Conservation (phyloP, 1,140 invertebrate genomes). For the Sycobia sp. region DNA sequence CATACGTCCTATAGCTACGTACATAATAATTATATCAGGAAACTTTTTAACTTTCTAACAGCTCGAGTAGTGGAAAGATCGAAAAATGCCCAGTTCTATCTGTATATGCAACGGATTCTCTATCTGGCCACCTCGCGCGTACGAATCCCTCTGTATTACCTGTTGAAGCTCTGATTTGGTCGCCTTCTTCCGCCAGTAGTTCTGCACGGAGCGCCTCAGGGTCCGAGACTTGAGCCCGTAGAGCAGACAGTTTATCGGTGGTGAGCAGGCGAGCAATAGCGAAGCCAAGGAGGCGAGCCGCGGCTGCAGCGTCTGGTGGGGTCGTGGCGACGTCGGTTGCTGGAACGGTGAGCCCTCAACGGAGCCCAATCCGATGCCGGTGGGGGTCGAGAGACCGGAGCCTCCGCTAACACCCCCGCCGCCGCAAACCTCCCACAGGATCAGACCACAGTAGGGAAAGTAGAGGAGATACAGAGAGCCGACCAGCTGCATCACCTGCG, state of each 20-base stretch:
- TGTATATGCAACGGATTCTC: no score
- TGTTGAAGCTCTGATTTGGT: slow-evolving; percentile 79
- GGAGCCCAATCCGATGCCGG: slow-evolving; percentile 8
- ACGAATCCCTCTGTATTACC: slow-evolving; percentile 47
- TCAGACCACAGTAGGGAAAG: slow-evolving; percentile 73
- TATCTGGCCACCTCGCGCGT: no score
- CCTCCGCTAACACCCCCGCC: not conserved
- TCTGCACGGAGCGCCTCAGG: slow-evolving; percentile 73
- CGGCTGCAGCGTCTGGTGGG: slow-evolving; percentile 49
- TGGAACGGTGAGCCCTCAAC: slow-evolving; percentile 40
- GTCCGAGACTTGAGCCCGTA: slow-evolving; percentile 78
- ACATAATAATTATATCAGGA: no score
- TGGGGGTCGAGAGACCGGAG: no score
- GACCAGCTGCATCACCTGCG: slow-evolving; percentile 67
- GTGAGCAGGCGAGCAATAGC: slow-evolving; percentile 70
- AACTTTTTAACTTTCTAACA: no score
- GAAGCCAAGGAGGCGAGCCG: slow-evolving; percentile 67
- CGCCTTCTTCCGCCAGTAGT: slow-evolving; percentile 80
- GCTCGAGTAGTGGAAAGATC: no score
- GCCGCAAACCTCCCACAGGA: slow-evolving; percentile 68
- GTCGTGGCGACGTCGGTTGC: slow-evolving; percentile 57
- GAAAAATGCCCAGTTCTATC: no score
- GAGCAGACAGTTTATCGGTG: slow-evolving; percentile 74
- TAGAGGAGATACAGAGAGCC: slow-evolving; percentile 75
- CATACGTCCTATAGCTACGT: no score